Evolutionary conservation across 2,888 invertebrate species (phyloP).

Genomic region (Mesorhabditis belari): DNA sequence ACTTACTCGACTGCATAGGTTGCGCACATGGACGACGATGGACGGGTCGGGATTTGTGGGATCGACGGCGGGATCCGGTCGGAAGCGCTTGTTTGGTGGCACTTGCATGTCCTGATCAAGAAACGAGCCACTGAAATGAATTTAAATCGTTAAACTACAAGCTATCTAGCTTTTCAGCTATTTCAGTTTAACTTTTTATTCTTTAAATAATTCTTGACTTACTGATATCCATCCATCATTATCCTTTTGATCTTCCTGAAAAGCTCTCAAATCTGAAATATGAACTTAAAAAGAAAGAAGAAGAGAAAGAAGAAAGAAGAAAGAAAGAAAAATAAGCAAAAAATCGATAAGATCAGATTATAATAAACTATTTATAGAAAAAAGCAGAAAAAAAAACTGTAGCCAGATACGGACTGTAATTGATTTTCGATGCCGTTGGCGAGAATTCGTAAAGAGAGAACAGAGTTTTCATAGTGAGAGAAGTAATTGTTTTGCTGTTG

Average conservation of each 20-base stretch:
- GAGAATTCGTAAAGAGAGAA: no score
- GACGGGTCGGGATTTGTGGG: conserved; percentile 57
- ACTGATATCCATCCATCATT: neutral
- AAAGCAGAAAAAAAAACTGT: no score
- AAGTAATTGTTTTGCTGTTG: no score
- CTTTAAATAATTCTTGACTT: neutral
- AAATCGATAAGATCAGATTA: no score
- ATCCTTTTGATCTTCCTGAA: neutral
- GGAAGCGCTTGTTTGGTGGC: conserved; percentile 19
- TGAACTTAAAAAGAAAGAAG: no score
- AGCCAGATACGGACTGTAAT: no score
- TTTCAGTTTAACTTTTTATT: neutral
- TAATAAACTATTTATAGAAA: no score
- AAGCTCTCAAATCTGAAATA: no score
- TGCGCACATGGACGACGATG: conserved; percentile 58
- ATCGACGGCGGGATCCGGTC: conserved; percentile 52
- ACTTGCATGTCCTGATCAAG: neutral
- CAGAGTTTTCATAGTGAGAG: no score
- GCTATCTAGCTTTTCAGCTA: neutral
- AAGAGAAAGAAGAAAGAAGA: no score
- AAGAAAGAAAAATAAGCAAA: no score
- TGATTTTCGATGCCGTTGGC: no score
- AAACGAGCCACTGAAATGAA: neutral
- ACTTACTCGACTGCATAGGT: conserved; percentile 52
- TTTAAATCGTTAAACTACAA: neutral